Evolutionary conservation across 2,888 invertebrate species (phyloP).

Genomic region (Linyphia triangularis): DNA sequence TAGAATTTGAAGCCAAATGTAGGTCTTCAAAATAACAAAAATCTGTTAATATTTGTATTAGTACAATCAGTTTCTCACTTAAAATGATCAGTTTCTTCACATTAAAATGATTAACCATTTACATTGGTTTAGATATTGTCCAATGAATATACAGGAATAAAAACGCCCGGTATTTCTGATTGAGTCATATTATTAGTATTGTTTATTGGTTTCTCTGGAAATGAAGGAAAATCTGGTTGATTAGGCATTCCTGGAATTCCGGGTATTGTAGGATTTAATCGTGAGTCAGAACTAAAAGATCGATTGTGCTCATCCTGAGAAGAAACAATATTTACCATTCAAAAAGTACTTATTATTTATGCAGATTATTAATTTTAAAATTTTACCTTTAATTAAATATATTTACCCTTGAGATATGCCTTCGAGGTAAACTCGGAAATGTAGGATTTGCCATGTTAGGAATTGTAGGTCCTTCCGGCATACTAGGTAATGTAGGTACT

Average conservation of each 20-base stretch:
- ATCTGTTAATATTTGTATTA: too few species aligned
- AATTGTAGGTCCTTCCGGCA: not conserved
- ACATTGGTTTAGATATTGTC: not conserved
- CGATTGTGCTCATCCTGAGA: not conserved
- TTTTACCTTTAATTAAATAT: not conserved
- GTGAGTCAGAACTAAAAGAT: not conserved
- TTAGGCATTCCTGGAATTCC: slow-evolving; percentile 64
- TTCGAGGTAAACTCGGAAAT: not conserved
- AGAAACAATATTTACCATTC: not conserved
- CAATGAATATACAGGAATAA: slow-evolving; percentile 43
- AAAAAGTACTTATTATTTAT: not conserved
- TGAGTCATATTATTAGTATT: slow-evolving; percentile 58
- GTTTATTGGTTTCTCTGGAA: slow-evolving; percentile 63
- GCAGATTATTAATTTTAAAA: not conserved
- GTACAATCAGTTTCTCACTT: too few species aligned
- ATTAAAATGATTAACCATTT: too few species aligned
- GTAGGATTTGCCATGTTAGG: not conserved
- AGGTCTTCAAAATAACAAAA: too few species aligned
- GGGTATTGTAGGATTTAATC: slow-evolving; percentile 58
- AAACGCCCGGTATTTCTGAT: slow-evolving; percentile 66
- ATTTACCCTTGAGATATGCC: not conserved
- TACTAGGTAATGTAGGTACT: not conserved
- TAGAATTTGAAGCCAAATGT: too few species aligned
- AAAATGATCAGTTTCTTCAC: too few species aligned
- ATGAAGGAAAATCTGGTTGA: slow-evolving; percentile 54